A percentile compares a stretch with the other conserved stretches of the same genome.
phyloP scores from a whole-genome alignment of 2,113 vertebrate genomes.

The Argyrosomus japonicus region DNA sequence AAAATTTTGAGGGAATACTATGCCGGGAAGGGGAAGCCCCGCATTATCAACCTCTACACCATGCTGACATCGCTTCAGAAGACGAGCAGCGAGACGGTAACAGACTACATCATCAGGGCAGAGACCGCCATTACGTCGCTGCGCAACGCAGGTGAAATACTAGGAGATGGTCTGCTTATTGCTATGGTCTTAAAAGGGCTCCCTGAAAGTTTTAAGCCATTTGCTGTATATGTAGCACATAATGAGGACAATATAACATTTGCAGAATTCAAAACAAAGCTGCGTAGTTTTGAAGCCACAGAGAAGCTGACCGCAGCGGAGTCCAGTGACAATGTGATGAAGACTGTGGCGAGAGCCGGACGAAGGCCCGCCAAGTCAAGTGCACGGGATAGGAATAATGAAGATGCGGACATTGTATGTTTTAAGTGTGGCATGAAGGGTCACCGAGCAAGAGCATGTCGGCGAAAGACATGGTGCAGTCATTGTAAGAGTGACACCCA shows the following conservation, averaged over 20 bases:
- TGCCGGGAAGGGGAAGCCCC: not conserved
- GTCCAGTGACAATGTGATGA: constrained; percentile 51
- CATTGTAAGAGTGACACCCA: constrained; percentile 32
- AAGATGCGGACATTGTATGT: not conserved
- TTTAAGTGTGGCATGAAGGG: constrained; percentile 39
- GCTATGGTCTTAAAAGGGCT: constrained; percentile 38
- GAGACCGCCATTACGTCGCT: constrained; percentile 47
- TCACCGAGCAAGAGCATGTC: constrained; percentile 41
- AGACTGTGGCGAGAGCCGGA: not conserved
- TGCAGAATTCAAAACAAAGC: constrained; percentile 46
- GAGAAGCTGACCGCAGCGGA: constrained; percentile 16
- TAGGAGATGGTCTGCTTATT: constrained; percentile 7
- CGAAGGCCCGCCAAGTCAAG: not conserved
- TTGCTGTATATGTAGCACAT: constrained; percentile 38
- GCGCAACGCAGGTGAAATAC: constrained; percentile 30
- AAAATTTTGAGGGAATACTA: not conserved
- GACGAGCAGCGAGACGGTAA: constrained; percentile 26
- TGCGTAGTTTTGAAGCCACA: constrained; percentile 21
- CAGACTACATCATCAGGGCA: constrained; percentile 54
- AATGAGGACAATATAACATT: constrained; percentile 33
- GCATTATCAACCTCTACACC: not conserved
- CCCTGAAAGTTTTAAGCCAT: constrained; percentile 45
- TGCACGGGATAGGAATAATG: not conserved
- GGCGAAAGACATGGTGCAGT: not conserved
- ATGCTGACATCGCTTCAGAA: constrained; percentile 48